phyloP scores from a whole-genome alignment of 2,888 invertebrate genomes.

The Eustalomyia histrio region DNA sequence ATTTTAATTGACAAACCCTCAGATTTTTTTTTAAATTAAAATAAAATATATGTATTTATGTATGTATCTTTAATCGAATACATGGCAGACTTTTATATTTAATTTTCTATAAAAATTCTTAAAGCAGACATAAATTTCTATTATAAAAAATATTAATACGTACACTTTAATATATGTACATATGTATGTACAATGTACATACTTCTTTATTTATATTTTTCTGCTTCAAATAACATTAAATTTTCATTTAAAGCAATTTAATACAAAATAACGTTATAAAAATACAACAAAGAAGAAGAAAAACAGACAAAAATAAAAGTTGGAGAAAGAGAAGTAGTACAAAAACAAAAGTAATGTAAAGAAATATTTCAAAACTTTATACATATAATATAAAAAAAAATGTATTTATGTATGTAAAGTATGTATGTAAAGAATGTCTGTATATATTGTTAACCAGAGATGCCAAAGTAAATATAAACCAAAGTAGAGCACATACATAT shows the following conservation, averaged over 20 bases:
- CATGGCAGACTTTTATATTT: neutral
- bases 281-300: slow-evolving; percentile 2
- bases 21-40: neutral
- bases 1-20: too few relatives aligned
- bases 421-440: neutral
- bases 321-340: neutral
- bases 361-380: neutral
- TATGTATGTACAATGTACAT: too few relatives aligned
- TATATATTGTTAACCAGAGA: slow-evolving; percentile 40
- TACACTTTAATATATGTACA: neutral
- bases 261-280: slow-evolving; percentile 20
- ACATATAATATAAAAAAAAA: slow-evolving; percentile 2
- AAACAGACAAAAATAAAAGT: slow-evolving; percentile 9
- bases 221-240: slow-evolving; percentile 52
- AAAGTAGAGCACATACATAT: slow-evolving; percentile 46
- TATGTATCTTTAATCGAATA: neutral
- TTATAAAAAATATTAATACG: slow-evolving; percentile 6
- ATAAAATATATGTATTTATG: too few relatives aligned
- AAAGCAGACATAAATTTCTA: slow-evolving; percentile 35
- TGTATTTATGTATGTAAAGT: neutral
- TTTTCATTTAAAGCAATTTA: slow-evolving; percentile 54
- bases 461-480: slow-evolving; percentile 43
- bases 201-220: slow-evolving; percentile 6
- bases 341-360: slow-evolving; percentile 18
- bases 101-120: neutral